Conservation (phyloP, 2,888 invertebrate species). For the Macrosiphum euphorbiae region DNA sequence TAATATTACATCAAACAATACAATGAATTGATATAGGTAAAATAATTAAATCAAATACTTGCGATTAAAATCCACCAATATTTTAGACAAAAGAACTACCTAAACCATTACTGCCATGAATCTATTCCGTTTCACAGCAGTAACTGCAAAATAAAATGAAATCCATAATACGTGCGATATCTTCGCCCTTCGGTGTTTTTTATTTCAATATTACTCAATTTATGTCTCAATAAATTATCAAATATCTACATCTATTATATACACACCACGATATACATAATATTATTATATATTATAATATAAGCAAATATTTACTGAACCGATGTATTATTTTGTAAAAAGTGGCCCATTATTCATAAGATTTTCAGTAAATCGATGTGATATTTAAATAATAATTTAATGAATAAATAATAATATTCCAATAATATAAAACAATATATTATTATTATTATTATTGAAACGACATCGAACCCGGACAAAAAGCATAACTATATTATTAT, state of each 20-base stretch:
- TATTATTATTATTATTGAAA: slow-evolving; percentile 1
- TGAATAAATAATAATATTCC: not conserved
- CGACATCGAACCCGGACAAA: not conserved
- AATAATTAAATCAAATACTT: not conserved
- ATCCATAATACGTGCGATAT: not conserved
- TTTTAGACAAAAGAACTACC: not conserved
- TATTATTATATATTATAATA: not conserved
- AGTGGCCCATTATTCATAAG: not conserved
- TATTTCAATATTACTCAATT: not conserved
- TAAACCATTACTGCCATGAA: not conserved
- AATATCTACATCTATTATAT: not conserved
- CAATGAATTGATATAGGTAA: not conserved
- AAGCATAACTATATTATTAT: not conserved
- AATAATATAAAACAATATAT: not conserved
- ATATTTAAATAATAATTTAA: not conserved
- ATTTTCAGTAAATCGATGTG: not conserved
- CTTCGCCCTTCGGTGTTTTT: not conserved
- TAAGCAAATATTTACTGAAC: not conserved
- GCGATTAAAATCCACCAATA: not conserved
- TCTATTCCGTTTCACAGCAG: not conserved
- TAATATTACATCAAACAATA: not conserved
- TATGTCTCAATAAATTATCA: not conserved
- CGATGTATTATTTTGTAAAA: not conserved
- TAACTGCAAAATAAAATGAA: not conserved
- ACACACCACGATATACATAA: not conserved